Percentiles rank a stretch among this genome's conserved stretches.
Conservation (phyloP, 35 echinoderm and acorn worm species). For the Nesometra sesokonis region DNA sequence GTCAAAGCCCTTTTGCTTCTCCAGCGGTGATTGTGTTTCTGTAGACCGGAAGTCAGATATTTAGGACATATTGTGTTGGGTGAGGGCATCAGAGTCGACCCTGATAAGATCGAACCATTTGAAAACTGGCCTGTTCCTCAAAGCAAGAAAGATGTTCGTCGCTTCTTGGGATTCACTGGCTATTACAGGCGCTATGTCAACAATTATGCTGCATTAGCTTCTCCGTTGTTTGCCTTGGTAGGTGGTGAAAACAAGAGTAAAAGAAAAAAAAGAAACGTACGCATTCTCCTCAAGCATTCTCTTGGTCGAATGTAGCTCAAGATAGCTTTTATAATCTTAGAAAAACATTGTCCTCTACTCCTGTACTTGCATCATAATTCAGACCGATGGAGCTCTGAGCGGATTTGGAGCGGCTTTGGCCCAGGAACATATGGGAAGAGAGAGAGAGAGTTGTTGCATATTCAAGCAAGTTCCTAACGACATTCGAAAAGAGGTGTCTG, state of each 20-base stretch:
- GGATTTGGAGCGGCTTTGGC: background rate
- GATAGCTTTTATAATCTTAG: background rate
- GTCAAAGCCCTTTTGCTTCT: background rate
- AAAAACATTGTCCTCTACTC: background rate
- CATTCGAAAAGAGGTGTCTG: background rate
- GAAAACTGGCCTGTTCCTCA: background rate
- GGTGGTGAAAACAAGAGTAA: background rate
- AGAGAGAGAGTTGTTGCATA: background rate
- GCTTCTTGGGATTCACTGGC: background rate
- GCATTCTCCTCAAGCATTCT: background rate
- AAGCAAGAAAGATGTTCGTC: background rate
- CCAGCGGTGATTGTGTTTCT: background rate
- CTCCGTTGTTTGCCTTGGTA: background rate
- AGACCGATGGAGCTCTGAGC: background rate
- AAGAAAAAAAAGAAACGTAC: background rate
- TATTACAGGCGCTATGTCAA: background rate
- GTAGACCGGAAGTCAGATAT: background rate
- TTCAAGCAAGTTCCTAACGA: background rate
- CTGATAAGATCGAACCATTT: background rate
- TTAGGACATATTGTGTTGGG: background rate
- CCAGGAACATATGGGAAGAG: background rate
- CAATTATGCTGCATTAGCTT: background rate
- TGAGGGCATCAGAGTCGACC: background rate
- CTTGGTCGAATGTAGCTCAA: background rate
- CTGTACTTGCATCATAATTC: background rate